Evolutionary conservation across 2,113 vertebrate species (phyloP), one percentile per base, ranked within the genome.

Genomic region (Lanius ludovicianus): DNA sequence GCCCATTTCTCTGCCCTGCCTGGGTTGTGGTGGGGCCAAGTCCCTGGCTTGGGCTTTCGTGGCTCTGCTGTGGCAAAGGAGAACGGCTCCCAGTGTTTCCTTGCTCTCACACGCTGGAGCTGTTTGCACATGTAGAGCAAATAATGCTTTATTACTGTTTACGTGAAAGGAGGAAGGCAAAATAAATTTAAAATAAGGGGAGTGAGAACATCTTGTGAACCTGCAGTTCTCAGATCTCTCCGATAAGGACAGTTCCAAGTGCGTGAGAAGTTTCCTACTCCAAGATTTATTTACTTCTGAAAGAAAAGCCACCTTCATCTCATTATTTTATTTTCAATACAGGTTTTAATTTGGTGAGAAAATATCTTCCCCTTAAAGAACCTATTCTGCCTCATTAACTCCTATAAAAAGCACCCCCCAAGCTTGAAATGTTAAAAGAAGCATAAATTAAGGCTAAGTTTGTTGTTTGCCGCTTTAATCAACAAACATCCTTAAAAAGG

Each of bases 331-430:
- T 96, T 94, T 95, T 78, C 93, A 96, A 97, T 95, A 82, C 95
- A 89, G 24, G 81, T 95, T 96, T 97, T 97, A 92, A 97, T 97
- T 96, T 97, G 96, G 95, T 97, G 96, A 98, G 96, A 98, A 97
- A 97, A 95, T 97, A 95, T 93, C 94, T 94, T 96, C 93, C 90
- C 87, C 67, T 87, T 96, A 96, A 97, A 96, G 91, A 93, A 91
- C 91, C 74, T 93, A 97, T 97, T 98, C 97, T 98, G 97, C 96
- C 89, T 97, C 97, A 97, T 98, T 98, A 97, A 94, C 95, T 97
- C 82, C 65, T 75, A 37, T 91, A 97, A 95, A 93, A 97, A 95
- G 91, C 94, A 94, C 41, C 70, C 56, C 87, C 79, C 71, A 92
- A 95, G 91, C 91, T 19, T 42, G 67, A 96, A 96, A 95, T 82